These are phyloP conservation scores for Coboldia fuscipes DNA, from an alignment of 1,140 invertebrate genomes.

Conservation along the genomic window DNA sequence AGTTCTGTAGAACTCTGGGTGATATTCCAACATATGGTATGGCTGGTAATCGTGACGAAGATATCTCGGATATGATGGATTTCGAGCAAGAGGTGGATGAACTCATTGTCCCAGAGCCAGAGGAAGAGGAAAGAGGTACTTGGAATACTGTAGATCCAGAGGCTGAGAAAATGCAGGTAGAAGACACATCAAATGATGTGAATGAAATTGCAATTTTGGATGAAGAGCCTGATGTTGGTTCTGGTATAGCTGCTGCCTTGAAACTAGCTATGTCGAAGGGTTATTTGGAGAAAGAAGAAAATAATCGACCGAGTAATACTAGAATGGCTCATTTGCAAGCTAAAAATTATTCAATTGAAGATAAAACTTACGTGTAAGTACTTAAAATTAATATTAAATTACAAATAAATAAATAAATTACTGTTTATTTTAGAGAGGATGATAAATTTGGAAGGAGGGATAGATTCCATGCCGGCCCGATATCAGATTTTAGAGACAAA, in stretches of 20 bases:
- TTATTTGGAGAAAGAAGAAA: conserved; percentile 70
- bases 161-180: conserved; percentile 15
- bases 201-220: conserved; percentile 62
- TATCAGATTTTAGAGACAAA: conserved; percentile 88
- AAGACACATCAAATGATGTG: conserved; percentile 15
- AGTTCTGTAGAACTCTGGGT: conserved; percentile 89
- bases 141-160: conserved; percentile 28
- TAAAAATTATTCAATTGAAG: conserved; percentile 91
- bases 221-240: conserved; percentile 84
- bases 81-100: conserved; percentile 12
- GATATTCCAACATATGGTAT: conserved; percentile 86
- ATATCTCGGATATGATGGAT: conserved; percentile 53
- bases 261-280: conserved; percentile 88
- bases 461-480: conserved; percentile 57
- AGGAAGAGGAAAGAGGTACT: conserved; percentile 9
- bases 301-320: conserved; percentile 45
- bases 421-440: conserved; percentile 39
- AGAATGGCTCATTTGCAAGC: conserved; percentile 57
- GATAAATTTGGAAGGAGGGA: conserved; percentile 56
- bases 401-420: conserved; percentile 3
- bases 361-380: conserved; percentile 70
- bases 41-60: conserved; percentile 69
- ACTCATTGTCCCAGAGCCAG: conserved; percentile 6
- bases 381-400: conserved; percentile 3
- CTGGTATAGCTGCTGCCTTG: conserved; percentile 79